Evolutionary conservation across 2,113 vertebrate genomes (phyloP), one percentile per base, ranked within the genome.

Genomic region (Antechinus stuartii): DNA sequence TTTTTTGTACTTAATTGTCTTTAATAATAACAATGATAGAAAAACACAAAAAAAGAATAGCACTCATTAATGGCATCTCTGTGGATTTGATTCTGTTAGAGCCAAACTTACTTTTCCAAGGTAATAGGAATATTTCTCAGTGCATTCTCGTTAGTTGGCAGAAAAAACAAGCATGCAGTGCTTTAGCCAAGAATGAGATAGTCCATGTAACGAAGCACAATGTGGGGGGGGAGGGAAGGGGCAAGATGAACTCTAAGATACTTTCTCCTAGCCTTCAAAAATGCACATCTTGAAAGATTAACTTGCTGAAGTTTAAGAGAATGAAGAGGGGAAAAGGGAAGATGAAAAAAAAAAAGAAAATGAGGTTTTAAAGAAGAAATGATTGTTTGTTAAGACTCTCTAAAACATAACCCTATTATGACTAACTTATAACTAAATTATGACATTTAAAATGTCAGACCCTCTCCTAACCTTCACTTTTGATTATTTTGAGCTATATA

Each of bases 141-240:
- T 93, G 55, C 94, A 90, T 96, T 95, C 54, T 56, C 46, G 92
- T 92, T 94, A 94, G n/a, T 84, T 97, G 97, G 94, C 93, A 93
- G 27, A 95, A n/a, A n/a, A 50, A 90, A 49, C 89, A 94, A 95
- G 42, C 54, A 92, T 91, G 57, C 50, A 96, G 90, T 96, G 91
- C 54, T 96, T 4, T 94, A 90, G 68, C 91, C 52, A 30, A 93
- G 95, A 97, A 92, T 92, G 91, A 91, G 54, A 91, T 50, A 68
- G 42, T 54, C 92, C 22, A 8, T 47, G 46, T 49, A 14, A 42
- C 92, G 11, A 11, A 95, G 93, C 54, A 30, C 92, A 95, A 92
- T 56, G 84, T 30, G 26, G 53, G 26, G 16, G 16, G 42, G 42
- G 42, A 42, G 42, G 42, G 42, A 42, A 42, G 42, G 19, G 91